Evolutionary conservation across 2,888 invertebrate genomes (phyloP).

Genomic region (Meghimatium bilineatum): DNA sequence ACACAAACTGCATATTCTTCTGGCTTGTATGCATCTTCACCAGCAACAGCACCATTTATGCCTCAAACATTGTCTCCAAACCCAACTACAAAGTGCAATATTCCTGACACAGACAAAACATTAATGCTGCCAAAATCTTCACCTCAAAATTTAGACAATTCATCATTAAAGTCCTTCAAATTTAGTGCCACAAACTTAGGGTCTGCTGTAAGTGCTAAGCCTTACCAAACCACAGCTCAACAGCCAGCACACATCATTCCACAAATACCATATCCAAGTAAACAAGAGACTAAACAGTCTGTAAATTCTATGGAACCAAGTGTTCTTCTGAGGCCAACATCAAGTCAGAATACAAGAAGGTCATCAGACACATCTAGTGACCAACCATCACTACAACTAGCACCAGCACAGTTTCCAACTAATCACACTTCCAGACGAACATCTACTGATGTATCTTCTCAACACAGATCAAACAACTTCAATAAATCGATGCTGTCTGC

Average conservation of each 20-base stretch:
- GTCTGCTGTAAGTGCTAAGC: neutral
- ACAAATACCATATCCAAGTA: neutral
- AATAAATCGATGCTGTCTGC: conserved; percentile 35
- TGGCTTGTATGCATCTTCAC: neutral
- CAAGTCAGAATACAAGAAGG: neutral
- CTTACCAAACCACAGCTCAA: neutral
- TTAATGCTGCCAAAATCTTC: neutral
- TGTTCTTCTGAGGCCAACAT: neutral
- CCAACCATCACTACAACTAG: neutral
- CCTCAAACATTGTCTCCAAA: conserved; percentile 9
- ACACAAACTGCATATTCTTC: neutral
- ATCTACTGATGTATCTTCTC: neutral
- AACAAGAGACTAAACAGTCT: neutral
- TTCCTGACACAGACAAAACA: neutral
- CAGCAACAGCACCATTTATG: neutral
- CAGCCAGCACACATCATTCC: neutral
- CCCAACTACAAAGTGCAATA: conserved; percentile 16
- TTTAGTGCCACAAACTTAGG: neutral
- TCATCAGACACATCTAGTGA: neutral
- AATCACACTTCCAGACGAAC: neutral
- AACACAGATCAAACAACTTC: neutral
- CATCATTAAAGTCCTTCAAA: conserved; percentile 9
- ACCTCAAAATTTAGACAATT: neutral
- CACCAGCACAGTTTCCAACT: neutral
- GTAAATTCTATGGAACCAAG: neutral